Evolutionary conservation across 2,888 invertebrate species (phyloP).

Genomic region (Capitulum mitella): DNA sequence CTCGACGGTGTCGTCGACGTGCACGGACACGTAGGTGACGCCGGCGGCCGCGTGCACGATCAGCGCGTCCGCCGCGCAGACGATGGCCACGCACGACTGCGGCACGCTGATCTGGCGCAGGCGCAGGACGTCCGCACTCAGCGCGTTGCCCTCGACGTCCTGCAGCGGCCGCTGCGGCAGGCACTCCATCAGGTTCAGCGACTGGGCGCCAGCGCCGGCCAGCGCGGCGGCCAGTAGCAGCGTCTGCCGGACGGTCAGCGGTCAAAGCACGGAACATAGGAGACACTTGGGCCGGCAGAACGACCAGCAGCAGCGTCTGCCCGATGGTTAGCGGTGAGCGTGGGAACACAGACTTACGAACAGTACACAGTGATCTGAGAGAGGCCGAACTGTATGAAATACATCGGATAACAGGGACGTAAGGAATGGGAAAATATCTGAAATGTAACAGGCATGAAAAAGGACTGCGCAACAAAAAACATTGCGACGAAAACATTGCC

Average conservation of each 20-base stretch:
- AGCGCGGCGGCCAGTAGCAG: background rate
- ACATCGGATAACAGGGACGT: too few species aligned
- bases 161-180: constrained; percentile 7
- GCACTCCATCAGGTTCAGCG: constrained; percentile 11
- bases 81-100: background rate
- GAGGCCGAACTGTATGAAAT: too few species aligned
- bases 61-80: background rate
- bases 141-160: background rate
- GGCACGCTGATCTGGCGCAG: constrained; percentile 21
- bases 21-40: background rate
- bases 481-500: too few species aligned
- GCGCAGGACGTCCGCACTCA: background rate
- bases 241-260: too few species aligned
- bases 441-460: too few species aligned
- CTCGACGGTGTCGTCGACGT: background rate
- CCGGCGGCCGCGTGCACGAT: background rate
- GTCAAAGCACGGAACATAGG: too few species aligned
- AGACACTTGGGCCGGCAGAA: too few species aligned
- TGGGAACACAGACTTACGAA: too few species aligned
- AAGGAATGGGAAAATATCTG: too few species aligned
- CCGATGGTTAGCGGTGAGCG: too few species aligned
- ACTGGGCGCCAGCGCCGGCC: background rate
- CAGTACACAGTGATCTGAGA: too few species aligned
- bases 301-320: background rate
- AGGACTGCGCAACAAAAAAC: too few species aligned